Conservation (phyloP, 2,888 invertebrate species). For the Leptopilina myrica region DNA sequence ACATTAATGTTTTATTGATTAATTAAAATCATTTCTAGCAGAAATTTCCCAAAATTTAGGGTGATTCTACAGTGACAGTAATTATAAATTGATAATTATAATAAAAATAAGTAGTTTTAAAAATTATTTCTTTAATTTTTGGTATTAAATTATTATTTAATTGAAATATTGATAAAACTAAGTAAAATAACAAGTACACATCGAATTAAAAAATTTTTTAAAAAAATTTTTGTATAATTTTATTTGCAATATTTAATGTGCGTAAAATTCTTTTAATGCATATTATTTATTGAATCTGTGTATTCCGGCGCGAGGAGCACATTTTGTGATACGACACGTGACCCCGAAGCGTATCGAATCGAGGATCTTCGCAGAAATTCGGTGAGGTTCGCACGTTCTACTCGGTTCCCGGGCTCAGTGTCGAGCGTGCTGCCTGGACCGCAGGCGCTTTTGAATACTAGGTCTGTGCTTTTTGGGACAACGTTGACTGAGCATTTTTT, state of each 20-base stretch:
- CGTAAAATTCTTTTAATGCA: no score
- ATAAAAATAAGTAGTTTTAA: no score
- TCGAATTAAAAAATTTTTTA: slow-evolving; percentile 6
- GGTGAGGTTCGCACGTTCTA: slow-evolving; percentile 66
- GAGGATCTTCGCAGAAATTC: slow-evolving; percentile 74
- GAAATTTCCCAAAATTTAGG: no score
- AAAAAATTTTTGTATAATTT: neutral
- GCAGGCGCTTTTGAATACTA: slow-evolving; percentile 61
- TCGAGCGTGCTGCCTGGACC: slow-evolving; percentile 72
- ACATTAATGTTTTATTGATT: no score
- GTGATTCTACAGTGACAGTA: no score
- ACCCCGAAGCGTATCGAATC: slow-evolving; percentile 69
- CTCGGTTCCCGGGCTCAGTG: slow-evolving; percentile 66
- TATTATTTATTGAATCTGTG: slow-evolving; percentile 4
- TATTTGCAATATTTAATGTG: no score
- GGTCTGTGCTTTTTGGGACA: slow-evolving; percentile 47
- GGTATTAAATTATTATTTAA: no score
- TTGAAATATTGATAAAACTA: no score
- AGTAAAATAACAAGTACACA: no score
- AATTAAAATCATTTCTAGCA: no score
- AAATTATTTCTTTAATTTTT: no score
- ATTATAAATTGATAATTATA: no score
- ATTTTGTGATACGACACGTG: slow-evolving; percentile 60
- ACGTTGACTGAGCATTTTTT: slow-evolving; percentile 4
- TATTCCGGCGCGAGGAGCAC: slow-evolving; percentile 53